phyloP scores from a whole-genome alignment of 2,797 vertebrate species.

The Carcharodon carcharias region DNA sequence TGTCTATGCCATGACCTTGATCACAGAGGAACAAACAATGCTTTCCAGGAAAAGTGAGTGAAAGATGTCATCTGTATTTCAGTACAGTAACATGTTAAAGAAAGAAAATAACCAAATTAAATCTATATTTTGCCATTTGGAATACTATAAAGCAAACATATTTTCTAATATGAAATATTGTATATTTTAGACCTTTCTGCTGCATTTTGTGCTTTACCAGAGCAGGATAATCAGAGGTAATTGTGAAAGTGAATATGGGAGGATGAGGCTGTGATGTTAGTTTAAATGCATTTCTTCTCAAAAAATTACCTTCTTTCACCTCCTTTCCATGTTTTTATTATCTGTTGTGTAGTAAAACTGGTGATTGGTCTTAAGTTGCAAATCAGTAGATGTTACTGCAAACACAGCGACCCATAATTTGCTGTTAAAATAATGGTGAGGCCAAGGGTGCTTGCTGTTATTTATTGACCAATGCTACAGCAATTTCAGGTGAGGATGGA shows the following conservation, averaged over 20 bases:
- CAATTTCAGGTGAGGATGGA: neutral
- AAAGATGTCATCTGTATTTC: neutral
- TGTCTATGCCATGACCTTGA: constrained; percentile 70
- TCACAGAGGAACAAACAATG: constrained; percentile 70
- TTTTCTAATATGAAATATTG: neutral
- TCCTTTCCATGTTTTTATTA: neutral
- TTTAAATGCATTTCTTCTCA: neutral
- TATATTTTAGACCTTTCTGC: neutral
- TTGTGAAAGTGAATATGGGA: constrained; percentile 14
- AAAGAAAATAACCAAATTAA: neutral
- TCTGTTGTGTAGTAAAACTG: neutral
- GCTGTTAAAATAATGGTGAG: neutral
- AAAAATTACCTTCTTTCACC: neutral
- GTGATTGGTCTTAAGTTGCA: neutral
- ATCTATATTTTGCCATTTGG: neutral
- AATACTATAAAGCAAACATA: neutral
- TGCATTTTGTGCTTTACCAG: neutral
- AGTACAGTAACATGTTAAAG: no score
- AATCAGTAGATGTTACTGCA: neutral
- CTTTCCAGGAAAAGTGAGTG: constrained; percentile 69
- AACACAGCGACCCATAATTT: neutral
- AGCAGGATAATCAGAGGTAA: constrained; percentile 21
- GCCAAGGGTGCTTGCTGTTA: neutral
- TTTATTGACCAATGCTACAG: neutral
- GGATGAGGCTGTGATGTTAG: neutral